Evolutionary conservation across 2,888 invertebrate genomes (phyloP).

Genomic region (Drosophila kuntzei): DNA sequence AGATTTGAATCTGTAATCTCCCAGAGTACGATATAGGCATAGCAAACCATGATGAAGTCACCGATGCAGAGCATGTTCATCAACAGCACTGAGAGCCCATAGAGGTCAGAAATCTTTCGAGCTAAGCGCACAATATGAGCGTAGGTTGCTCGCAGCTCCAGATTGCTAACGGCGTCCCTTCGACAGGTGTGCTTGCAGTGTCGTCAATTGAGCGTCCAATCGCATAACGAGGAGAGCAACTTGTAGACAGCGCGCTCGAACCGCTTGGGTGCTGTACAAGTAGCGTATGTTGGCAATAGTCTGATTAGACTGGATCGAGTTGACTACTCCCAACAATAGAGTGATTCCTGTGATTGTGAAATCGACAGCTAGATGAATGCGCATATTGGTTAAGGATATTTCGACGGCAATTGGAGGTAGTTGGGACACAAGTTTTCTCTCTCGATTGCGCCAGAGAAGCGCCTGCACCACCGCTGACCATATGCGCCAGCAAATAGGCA

Average conservation of each 20-base stretch:
- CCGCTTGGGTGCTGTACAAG: constrained; percentile 48
- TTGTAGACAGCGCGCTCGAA: constrained; percentile 67
- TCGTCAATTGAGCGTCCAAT: constrained; percentile 54
- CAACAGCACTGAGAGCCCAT: constrained; percentile 62
- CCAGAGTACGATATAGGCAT: constrained; percentile 47
- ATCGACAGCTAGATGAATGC: constrained; percentile 44
- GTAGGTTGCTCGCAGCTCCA: constrained; percentile 39
- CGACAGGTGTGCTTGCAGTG: constrained; percentile 30
- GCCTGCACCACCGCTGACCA: constrained; percentile 46
- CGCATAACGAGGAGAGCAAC: constrained; percentile 57
- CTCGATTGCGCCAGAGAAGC: constrained; percentile 39
- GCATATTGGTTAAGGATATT: constrained; percentile 1
- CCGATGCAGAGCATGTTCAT: constrained; percentile 68
- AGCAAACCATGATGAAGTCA: constrained; percentile 62
- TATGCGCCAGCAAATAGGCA: constrained; percentile 51
- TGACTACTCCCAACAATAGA: background rate
- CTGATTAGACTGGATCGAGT: background rate
- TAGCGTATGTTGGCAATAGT: constrained; percentile 23
- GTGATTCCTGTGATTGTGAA: background rate
- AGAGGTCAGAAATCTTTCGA: constrained; percentile 49
- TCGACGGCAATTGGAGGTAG: constrained; percentile 22
- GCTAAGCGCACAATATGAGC: constrained; percentile 54
- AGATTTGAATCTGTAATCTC: constrained; percentile 1
- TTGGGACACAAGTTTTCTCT: constrained; percentile 40
- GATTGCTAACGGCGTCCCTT: background rate